A percentile compares a stretch with the other conserved stretches of the same genome.
Conservation (phyloP, 2,888 invertebrate species). For the Epinotia demarniana region DNA sequence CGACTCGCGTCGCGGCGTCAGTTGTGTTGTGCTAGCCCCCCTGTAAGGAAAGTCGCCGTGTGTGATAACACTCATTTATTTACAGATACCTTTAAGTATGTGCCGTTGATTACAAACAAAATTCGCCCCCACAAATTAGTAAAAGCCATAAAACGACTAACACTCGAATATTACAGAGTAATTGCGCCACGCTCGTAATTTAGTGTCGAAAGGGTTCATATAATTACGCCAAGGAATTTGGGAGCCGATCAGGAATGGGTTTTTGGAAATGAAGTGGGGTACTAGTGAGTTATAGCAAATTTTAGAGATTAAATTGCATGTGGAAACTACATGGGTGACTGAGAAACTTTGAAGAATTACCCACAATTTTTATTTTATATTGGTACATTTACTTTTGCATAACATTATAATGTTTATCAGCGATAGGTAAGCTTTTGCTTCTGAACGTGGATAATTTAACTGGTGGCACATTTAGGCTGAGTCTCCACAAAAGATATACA, state of each 20-base stretch:
- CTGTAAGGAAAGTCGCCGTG: too few species aligned
- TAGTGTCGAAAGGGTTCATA: constrained; percentile 63
- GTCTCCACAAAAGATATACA: too few species aligned
- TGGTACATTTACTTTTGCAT: too few species aligned
- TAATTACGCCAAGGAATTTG: constrained; percentile 66
- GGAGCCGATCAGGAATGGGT: constrained; percentile 62
- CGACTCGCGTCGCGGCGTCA: too few species aligned
- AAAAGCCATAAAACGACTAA: constrained; percentile 58
- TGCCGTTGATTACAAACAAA: constrained; percentile 35
- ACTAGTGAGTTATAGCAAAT: constrained; percentile 39
- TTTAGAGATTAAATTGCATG: constrained; percentile 19
- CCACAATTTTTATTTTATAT: background rate
- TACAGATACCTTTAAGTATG: background rate
- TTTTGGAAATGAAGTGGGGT: constrained; percentile 53
- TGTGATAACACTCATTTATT: too few species aligned
- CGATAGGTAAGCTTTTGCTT: too few species aligned
- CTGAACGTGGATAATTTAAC: too few species aligned
- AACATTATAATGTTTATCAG: too few species aligned
- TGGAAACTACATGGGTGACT: background rate
- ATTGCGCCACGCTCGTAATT: constrained; percentile 63
- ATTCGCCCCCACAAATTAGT: constrained; percentile 61
- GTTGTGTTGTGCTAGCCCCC: too few species aligned
- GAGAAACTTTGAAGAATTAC: background rate
- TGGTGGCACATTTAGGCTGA: too few species aligned
- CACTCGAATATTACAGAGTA: constrained; percentile 61